These are phyloP conservation scores for Oscheius sp. DNA, from an alignment of 2,888 invertebrate genomes.

Conservation along the genomic window DNA sequence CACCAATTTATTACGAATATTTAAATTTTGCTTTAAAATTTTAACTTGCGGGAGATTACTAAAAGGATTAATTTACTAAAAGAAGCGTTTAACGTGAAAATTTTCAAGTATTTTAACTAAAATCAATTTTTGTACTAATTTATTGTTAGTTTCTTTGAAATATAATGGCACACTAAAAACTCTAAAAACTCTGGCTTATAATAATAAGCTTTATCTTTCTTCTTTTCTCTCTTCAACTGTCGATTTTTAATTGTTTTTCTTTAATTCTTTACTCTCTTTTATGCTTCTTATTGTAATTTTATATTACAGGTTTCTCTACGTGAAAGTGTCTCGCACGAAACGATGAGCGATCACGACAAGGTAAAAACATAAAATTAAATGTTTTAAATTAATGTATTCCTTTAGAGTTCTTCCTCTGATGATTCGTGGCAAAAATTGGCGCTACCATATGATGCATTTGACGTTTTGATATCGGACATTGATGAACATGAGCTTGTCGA, in stretches of 20 bases:
- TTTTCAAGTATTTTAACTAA: conserved; percentile 10
- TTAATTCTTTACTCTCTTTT: conserved; percentile 4
- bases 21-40: too few relatives aligned
- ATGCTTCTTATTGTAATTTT: conserved; percentile 9
- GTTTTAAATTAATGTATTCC: conserved; percentile 14
- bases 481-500: conserved; percentile 16
- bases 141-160: conserved; percentile 14
- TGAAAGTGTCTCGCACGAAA: background rate
- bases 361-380: background rate
- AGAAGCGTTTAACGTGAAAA: conserved; percentile 14
- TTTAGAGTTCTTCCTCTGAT: conserved; percentile 34
- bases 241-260: conserved; percentile 8
- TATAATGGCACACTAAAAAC: conserved; percentile 13
- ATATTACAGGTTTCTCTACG: conserved; percentile 11
- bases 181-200: conserved; percentile 3
- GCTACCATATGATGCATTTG: background rate
- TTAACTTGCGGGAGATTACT: background rate
- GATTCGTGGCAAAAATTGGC: conserved; percentile 18
- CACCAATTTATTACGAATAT: too few relatives aligned
- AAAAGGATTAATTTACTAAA: background rate
- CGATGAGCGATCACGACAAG: background rate
- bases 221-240: background rate
- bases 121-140: conserved; percentile 5
- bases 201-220: background rate
- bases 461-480: conserved; percentile 1